Percentiles rank a stretch among this genome's conserved stretches.
phyloP scores from a whole-genome alignment of 1,140 invertebrate species.

The Agrilus planipennis region DNA sequence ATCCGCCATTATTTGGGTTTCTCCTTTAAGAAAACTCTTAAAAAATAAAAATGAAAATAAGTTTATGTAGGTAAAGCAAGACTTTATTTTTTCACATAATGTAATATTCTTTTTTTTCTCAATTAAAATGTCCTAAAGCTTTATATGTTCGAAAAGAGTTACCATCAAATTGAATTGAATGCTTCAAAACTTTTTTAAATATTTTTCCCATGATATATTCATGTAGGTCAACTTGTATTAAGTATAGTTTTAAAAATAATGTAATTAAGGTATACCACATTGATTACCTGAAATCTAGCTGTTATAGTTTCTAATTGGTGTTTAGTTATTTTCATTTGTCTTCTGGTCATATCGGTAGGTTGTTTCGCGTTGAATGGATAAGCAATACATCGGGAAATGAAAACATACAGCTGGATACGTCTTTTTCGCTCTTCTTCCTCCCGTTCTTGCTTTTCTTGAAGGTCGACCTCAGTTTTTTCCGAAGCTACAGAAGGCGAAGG shows the following conservation, averaged over 20 bases:
- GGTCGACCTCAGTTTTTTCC: constrained; percentile 58
- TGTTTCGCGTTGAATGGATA: constrained; percentile 99
- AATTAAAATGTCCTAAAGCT: too few relatives aligned
- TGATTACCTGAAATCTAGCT: constrained; percentile 81
- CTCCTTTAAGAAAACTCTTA: constrained; percentile 82
- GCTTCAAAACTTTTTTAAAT: too few relatives aligned
- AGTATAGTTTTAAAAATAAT: background rate
- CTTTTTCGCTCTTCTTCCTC: constrained; percentile 89
- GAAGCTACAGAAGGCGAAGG: constrained; percentile 72
- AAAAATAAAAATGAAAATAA: constrained; percentile 11
- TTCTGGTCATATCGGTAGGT: constrained; percentile 90
- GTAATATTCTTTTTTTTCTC: too few relatives aligned
- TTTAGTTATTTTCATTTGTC: constrained; percentile 89
- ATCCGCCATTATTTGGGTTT: constrained; percentile 96
- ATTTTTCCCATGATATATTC: too few relatives aligned
- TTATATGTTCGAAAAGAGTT: too few relatives aligned
- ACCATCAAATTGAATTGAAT: too few relatives aligned
- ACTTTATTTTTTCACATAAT: background rate
- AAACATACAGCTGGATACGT: constrained; percentile 93
- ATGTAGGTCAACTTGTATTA: too few relatives aligned
- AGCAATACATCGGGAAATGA: constrained; percentile 93
- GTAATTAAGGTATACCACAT: background rate
- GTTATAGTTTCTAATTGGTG: constrained; percentile 92
- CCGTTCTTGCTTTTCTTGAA: constrained; percentile 71
- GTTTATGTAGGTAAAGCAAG: background rate